Evolutionary conservation across 2,888 invertebrate genomes (phyloP).

Genomic region (Trissolcus japonicus): DNA sequence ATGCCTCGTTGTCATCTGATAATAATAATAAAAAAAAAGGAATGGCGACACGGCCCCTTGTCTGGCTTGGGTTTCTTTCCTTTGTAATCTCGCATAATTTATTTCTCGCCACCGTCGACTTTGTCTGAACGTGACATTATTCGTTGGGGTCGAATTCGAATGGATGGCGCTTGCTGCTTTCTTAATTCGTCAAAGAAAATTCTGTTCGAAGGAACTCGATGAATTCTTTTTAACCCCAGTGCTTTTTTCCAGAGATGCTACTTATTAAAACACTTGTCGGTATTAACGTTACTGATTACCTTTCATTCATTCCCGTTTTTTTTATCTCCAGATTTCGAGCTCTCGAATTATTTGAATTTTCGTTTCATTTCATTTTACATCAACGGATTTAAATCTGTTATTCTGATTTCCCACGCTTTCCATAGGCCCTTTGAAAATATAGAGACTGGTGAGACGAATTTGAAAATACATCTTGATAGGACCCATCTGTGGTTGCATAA

Average conservation of each 20-base stretch:
- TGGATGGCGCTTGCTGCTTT: constrained; percentile 58
- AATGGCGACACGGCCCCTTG: constrained; percentile 46
- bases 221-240: constrained; percentile 45
- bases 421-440: background rate
- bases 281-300: constrained; percentile 49
- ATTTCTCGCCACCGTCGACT: constrained; percentile 73
- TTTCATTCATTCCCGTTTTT: constrained; percentile 31
- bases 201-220: constrained; percentile 55
- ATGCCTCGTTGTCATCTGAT: constrained; percentile 73
- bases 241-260: constrained; percentile 46
- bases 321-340: constrained; percentile 28
- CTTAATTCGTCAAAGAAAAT: constrained; percentile 69
- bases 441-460: background rate
- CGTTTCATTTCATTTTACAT: constrained; percentile 31
- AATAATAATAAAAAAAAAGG: constrained; percentile 71
- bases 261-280: constrained; percentile 58
- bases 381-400: constrained; percentile 18
- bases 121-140: constrained; percentile 71
- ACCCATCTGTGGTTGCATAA: background rate
- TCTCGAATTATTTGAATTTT: constrained; percentile 28
- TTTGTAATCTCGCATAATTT: constrained; percentile 77
- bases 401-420: constrained; percentile 1
- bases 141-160: constrained; percentile 61
- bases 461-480: background rate
- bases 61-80: constrained; percentile 59